Evolutionary conservation across 1,140 invertebrate species (phyloP).

Genomic region (Phocides pigmalion): DNA sequence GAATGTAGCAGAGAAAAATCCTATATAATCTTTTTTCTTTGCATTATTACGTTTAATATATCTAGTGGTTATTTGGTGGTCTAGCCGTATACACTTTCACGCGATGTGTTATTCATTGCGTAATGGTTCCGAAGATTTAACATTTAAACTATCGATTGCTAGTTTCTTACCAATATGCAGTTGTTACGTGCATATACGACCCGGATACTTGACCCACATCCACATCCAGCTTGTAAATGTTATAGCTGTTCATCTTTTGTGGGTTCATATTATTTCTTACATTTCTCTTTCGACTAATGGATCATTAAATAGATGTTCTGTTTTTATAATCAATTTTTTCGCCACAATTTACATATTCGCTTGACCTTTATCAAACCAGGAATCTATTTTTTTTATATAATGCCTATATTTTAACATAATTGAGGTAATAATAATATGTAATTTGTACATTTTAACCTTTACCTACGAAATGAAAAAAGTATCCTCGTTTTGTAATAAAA

Average conservation of each 20-base stretch:
- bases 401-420: slow-evolving; percentile 17
- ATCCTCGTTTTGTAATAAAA: too few relatives aligned
- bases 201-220: slow-evolving; percentile 55
- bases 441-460: neutral
- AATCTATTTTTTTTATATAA: slow-evolving; percentile 20
- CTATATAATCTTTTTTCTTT: too few relatives aligned
- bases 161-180: slow-evolving; percentile 59
- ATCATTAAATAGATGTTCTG: slow-evolving; percentile 11
- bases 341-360: slow-evolving; percentile 20
- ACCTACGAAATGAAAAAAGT: too few relatives aligned
- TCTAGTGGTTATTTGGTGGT: slow-evolving; percentile 30
- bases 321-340: slow-evolving; percentile 23
- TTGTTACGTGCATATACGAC: slow-evolving; percentile 63
- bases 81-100: slow-evolving; percentile 58
- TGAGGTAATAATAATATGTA: neutral
- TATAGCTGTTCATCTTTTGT: slow-evolving; percentile 1
- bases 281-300: slow-evolving; percentile 15
- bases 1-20: too few relatives aligned
- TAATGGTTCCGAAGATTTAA: slow-evolving; percentile 62
- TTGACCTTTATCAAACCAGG: slow-evolving; percentile 27
- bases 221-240: slow-evolving; percentile 27
- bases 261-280: neutral
- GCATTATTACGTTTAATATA: too few relatives aligned
- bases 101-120: slow-evolving; percentile 52
- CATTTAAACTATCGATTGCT: slow-evolving; percentile 63